Conservation (phyloP, 2,797 vertebrate genomes). For the Melanotaenia parkinsoni region DNA sequence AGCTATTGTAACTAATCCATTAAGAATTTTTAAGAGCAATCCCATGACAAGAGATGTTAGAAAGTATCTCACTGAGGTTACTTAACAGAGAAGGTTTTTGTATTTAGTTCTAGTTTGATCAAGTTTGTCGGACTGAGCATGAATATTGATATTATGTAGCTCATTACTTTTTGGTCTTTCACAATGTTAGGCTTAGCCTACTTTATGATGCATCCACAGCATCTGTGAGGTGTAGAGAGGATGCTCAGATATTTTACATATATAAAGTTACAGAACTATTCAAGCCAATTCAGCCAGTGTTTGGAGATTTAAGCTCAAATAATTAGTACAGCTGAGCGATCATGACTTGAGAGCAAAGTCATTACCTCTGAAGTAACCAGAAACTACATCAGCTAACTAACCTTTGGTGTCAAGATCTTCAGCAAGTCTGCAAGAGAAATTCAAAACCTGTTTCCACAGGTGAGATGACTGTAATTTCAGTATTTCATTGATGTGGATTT, state of each 20-base stretch:
- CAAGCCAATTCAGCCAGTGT: not conserved
- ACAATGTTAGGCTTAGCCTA: not conserved
- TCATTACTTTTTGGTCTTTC: not conserved
- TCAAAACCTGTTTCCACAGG: slow-evolving; percentile 60
- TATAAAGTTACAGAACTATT: not conserved
- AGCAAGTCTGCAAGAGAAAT: slow-evolving; percentile 52
- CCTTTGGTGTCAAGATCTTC: slow-evolving; percentile 1
- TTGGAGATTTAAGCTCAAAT: slow-evolving; percentile 8
- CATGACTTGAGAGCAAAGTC: not conserved
- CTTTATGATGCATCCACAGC: no score
- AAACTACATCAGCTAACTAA: slow-evolving; percentile 17
- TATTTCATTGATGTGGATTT: slow-evolving; percentile 55
- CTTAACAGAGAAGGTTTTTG: slow-evolving; percentile 35
- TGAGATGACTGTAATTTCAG: slow-evolving; percentile 64
- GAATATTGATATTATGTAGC: not conserved
- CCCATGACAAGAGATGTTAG: slow-evolving; percentile 39
- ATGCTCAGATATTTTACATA: not conserved
- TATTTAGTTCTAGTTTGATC: not conserved
- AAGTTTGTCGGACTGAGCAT: not conserved
- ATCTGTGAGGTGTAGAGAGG: not conserved
- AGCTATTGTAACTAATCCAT: slow-evolving; percentile 58
- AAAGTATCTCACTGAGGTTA: not conserved
- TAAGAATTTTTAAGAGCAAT: slow-evolving; percentile 14
- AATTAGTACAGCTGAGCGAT: not conserved
- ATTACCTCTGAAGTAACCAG: slow-evolving; percentile 11